Base-by-base conservation (phyloP, 1,140 invertebrate genomes). In the Andricus grossulariae region DNA sequence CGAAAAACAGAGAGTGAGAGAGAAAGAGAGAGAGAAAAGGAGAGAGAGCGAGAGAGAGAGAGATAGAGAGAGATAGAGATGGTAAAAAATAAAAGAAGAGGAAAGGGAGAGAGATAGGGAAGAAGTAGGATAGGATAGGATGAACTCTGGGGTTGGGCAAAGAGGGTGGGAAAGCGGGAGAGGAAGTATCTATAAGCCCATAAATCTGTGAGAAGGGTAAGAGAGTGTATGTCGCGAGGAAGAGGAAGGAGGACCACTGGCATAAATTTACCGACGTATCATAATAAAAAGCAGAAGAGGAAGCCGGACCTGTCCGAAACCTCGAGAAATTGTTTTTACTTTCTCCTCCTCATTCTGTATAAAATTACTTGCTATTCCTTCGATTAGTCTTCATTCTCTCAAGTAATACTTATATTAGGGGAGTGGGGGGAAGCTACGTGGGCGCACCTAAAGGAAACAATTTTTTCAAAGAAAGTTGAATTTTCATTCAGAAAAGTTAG, bases 181-280 rank as follows among this genome's bases (percentile, higher is more conserved):
- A 80, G 72, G 80, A 82, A 76, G 77, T 79, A 84, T 84, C 83
- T 80, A 84, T 84, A 83, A 83, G 75, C 80, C 78, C 83, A 74
- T 84, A 84, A 84, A 84, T 84, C 80, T 83, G 18, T 66, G 50
- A 74, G 66, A 55, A 45, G 60, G 25, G n/a, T 71, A n/a, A n/a
- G 15, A 78, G 78, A 81, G 71, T 78, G 60, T 74, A 74, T 74
- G 73, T 32, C 57, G 50, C 11, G 50, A 66, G 55, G 52, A 66
- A 73, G 45, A 21, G 72, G 21, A 45, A 74, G 73, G 19, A 66
- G 60, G 75, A 51, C 55, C n/a, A 55, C 15, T 66, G 71, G 72
- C 50, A 76, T 76, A 76, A 76, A 73, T 79, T 76, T 75, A 57
- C 52, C 13, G 13, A 77, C 76, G 76, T 78, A 77, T 78, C 66